Evolutionary conservation across 92 coral and sea anemone genomes (phyloP), one percentile per base, ranked within the genome.

Genomic region (Palythoa grandis): DNA sequence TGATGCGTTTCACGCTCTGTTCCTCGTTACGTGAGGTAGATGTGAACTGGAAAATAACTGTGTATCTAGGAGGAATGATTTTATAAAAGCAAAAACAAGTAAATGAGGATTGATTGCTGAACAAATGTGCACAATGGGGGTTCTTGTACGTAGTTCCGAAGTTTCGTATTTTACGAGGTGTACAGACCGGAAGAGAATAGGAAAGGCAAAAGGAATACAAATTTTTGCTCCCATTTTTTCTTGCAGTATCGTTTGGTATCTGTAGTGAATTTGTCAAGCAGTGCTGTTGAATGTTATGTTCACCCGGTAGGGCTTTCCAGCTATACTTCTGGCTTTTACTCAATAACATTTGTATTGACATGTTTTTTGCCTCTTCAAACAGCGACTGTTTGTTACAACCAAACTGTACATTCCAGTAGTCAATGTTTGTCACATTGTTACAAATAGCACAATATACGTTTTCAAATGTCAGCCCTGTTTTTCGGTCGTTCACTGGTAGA

Each of bases 391-490:
- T 10, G 10, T 6, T 20, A 22, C 17, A 67, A 22, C 20, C 12
- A 67, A 67, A 67, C 72, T 25, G 14, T 11, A 67, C 15, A 13
- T 67, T 25, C 72, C 39, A 67, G 29, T 67, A 20, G 37, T 7
- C 12, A 3, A 67, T 67, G 20, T 23, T 67, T 25, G 38, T 67
- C 11, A 24, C 72, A 22, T 67, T 22, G 14, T 67, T 67, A 25
- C 72, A 67, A 67, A 67, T 67, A 67, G 72, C 72, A 11, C 72
- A 67, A n/a, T 6, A 67, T 2, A 67, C 38, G 38, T 67, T 67
- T 22, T 25, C 14, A 22, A 67, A 67, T 22, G 37, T 11, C 20
- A 8, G 72, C 14, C 72, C 72, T 24, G 72, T 67, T 67, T 67
- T 11, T 22, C 10, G 11, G 37, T 67, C 72, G 20, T 25, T 24